Conservation (phyloP, 2,797 vertebrate genomes). For the Ptychadena robeensis region DNA sequence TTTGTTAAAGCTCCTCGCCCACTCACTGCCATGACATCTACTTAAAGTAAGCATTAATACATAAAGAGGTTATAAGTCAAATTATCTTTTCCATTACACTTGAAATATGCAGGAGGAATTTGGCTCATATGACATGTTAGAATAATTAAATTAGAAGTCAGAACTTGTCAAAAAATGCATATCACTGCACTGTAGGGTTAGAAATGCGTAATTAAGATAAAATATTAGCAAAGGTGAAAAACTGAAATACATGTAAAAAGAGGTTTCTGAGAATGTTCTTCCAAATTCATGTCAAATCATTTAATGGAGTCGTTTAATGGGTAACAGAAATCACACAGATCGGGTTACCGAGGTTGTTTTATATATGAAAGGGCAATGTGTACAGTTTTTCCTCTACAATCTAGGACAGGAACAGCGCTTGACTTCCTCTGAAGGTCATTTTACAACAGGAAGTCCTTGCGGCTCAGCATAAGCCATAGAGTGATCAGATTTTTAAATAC, state of each 20-base stretch:
- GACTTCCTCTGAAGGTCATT: not conserved
- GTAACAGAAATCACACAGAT: not conserved
- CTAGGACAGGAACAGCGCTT: not conserved
- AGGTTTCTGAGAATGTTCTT: not conserved
- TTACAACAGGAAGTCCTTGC: not conserved
- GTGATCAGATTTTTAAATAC: not conserved
- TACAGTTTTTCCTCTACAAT: not conserved
- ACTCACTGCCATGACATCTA: conserved; percentile 28
- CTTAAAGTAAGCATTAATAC: conserved; percentile 35
- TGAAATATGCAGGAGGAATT: conserved; percentile 27
- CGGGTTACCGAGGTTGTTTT: not conserved
- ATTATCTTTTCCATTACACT: conserved; percentile 35
- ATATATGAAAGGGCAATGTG: conserved; percentile 2
- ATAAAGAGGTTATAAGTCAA: conserved; percentile 40
- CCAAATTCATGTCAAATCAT: not conserved
- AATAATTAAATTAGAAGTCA: conserved; percentile 31
- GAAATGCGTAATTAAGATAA: conserved; percentile 23
- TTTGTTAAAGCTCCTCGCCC: conserved; percentile 28
- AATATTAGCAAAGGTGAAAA: conserved; percentile 6
- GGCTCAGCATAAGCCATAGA: not conserved
- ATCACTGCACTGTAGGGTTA: conserved; percentile 8
- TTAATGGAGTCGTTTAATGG: conserved; percentile 16
- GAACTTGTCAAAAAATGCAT: conserved; percentile 28
- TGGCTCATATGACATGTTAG: conserved; percentile 8
- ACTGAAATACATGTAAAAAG: not conserved